Conservation (phyloP, 2,888 invertebrate genomes). For the Galerucella pusilla region DNA sequence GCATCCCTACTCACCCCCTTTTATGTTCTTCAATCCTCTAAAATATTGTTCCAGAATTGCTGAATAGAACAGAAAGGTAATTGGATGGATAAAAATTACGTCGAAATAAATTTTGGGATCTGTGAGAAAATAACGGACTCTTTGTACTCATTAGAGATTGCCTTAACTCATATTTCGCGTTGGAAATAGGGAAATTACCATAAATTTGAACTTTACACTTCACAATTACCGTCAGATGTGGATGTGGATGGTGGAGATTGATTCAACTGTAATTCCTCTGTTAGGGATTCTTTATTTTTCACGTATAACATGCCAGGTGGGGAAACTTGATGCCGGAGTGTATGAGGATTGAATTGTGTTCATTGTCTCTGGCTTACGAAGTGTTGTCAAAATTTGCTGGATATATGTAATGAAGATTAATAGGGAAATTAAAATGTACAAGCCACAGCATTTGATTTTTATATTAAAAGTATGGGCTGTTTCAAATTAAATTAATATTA, state of each 20-base stretch:
- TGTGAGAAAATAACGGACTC: slow-evolving; percentile 41
- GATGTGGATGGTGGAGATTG: slow-evolving; percentile 24
- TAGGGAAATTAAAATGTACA: not conserved
- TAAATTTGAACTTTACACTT: slow-evolving; percentile 32
- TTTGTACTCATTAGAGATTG: slow-evolving; percentile 39
- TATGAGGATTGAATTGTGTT: not conserved
- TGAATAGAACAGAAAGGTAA: slow-evolving; percentile 64
- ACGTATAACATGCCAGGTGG: not conserved
- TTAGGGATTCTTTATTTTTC: slow-evolving; percentile 4
- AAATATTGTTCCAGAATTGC: slow-evolving; percentile 65
- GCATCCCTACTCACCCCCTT: slow-evolving; percentile 49
- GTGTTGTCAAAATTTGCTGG: not conserved
- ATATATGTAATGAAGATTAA: not conserved
- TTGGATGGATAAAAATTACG: slow-evolving; percentile 64
- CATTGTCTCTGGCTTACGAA: not conserved
- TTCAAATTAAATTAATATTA: no score
- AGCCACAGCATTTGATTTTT: no score
- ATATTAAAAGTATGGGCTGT: no score
- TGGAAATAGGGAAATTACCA: slow-evolving; percentile 34
- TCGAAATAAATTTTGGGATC: slow-evolving; percentile 46
- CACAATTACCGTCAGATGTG: slow-evolving; percentile 23
- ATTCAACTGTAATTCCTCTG: slow-evolving; percentile 15
- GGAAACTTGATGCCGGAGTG: not conserved
- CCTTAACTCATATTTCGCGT: slow-evolving; percentile 33
- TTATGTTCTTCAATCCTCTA: slow-evolving; percentile 65